A percentile compares a stretch with the other conserved stretches of the same genome.
These are phyloP conservation scores for Penaeus japonicus DNA, from an alignment of 1,140 invertebrate species.

Conservation along the genomic window DNA sequence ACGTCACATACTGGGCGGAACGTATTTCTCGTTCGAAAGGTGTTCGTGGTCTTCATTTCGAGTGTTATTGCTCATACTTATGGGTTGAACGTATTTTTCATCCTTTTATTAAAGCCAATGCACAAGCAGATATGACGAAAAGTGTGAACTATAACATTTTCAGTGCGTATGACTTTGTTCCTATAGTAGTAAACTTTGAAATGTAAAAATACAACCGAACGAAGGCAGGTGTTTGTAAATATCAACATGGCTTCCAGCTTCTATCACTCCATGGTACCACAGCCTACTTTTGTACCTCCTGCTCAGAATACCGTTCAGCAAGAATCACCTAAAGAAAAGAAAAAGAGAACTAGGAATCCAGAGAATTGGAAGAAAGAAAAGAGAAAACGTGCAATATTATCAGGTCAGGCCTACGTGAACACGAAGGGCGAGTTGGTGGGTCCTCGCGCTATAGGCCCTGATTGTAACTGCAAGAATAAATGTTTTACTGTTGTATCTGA, in stretches of 20 bases:
- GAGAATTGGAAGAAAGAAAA: constrained; percentile 70
- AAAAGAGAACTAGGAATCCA: constrained; percentile 57
- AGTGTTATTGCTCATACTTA: too few species aligned
- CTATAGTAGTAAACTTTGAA: too few species aligned
- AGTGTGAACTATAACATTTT: too few species aligned
- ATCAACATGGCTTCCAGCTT: constrained; percentile 54
- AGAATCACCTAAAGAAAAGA: constrained; percentile 42
- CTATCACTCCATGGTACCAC: constrained; percentile 48
- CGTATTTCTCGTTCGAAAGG: not conserved
- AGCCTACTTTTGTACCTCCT: constrained; percentile 48
- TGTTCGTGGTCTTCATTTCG: not conserved
- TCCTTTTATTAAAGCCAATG: too few species aligned
- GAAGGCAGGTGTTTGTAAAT: constrained; percentile 40
- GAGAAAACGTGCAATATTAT: constrained; percentile 68
- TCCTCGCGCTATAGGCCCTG: constrained; percentile 67
- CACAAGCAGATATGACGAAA: too few species aligned
- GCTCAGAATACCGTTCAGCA: constrained; percentile 32
- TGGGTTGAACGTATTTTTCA: too few species aligned
- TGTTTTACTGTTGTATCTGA: constrained; percentile 66
- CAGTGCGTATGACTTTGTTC: too few species aligned
- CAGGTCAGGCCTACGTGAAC: constrained; percentile 69
- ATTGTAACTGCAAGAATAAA: constrained; percentile 68
- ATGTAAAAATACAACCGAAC: not conserved
- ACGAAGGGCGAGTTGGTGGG: constrained; percentile 69
- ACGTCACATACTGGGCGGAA: constrained; percentile 28